These are phyloP conservation scores for Spisula subtruncata DNA, from an alignment of 2,888 invertebrate species.

Conservation along the genomic window DNA sequence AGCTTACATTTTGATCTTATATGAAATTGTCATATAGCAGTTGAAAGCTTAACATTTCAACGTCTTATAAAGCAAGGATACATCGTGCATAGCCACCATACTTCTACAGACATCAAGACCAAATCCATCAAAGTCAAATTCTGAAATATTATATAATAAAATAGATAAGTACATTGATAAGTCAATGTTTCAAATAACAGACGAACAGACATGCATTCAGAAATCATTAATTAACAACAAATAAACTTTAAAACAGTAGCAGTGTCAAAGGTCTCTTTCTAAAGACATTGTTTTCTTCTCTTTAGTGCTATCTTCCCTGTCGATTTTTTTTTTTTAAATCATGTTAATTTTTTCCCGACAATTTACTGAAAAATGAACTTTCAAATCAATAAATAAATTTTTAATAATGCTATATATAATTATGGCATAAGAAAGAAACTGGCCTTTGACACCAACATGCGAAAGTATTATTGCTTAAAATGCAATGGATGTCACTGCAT, in stretches of 20 bases:
- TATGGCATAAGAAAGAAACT: not conserved
- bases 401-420: not conserved
- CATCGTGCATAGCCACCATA: constrained; percentile 98
- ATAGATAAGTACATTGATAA: not conserved
- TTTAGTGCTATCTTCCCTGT: too few species aligned
- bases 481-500: not conserved
- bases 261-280: not conserved
- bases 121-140: constrained; percentile 92
- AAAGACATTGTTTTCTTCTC: too few species aligned
- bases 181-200: not conserved
- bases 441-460: constrained; percentile 12
- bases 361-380: too few species aligned
- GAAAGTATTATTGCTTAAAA: not conserved
- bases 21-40: too few species aligned
- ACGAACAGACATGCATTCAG: not conserved
- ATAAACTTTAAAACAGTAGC: not conserved
- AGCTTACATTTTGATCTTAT: too few species aligned
- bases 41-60: too few species aligned
- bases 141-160: constrained; percentile 78
- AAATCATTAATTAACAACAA: constrained; percentile 5
- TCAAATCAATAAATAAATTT: too few species aligned
- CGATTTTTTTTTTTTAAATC: too few species aligned
- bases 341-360: too few species aligned
- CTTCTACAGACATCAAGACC: constrained; percentile 97
- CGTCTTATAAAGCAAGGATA: constrained; percentile 86